Evolutionary conservation across 1,140 invertebrate species (phyloP).

Genomic region (Cyclina sinensis): DNA sequence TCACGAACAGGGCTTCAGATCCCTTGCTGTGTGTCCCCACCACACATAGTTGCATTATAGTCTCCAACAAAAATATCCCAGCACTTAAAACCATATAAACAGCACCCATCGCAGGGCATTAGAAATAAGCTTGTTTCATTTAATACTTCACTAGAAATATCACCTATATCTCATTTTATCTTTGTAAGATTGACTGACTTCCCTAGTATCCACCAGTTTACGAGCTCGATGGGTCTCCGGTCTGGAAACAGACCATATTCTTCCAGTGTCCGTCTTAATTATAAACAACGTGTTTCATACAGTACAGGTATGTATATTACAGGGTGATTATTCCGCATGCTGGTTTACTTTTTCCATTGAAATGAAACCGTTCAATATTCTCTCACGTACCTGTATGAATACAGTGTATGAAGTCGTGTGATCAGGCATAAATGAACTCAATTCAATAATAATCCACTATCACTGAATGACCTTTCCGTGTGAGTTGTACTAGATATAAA

Average conservation of each 20-base stretch:
- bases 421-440: background rate
- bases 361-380: background rate
- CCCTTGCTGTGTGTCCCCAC: constrained; percentile 28
- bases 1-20: constrained; percentile 56
- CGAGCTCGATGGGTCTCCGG: too few relatives aligned
- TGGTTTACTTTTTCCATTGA: background rate
- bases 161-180: too few relatives aligned
- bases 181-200: too few relatives aligned
- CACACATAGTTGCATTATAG: constrained; percentile 54
- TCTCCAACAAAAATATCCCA: constrained; percentile 56
- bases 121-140: background rate
- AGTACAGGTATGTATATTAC: too few relatives aligned
- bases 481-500: too few relatives aligned
- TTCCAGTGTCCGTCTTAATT: background rate
- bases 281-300: background rate
- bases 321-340: too few relatives aligned
- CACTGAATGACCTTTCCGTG: too few relatives aligned
- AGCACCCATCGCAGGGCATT: constrained; percentile 53
- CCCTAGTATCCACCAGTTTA: too few relatives aligned
- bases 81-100: constrained; percentile 49
- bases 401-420: constrained; percentile 1
- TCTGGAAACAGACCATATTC: background rate
- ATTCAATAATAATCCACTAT: constrained; percentile 4
- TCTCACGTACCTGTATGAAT: background rate
- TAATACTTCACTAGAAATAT: too few relatives aligned